Conservation (phyloP, 2,888 invertebrate species). For the Pseudococcus jackbeardsleyi region DNA sequence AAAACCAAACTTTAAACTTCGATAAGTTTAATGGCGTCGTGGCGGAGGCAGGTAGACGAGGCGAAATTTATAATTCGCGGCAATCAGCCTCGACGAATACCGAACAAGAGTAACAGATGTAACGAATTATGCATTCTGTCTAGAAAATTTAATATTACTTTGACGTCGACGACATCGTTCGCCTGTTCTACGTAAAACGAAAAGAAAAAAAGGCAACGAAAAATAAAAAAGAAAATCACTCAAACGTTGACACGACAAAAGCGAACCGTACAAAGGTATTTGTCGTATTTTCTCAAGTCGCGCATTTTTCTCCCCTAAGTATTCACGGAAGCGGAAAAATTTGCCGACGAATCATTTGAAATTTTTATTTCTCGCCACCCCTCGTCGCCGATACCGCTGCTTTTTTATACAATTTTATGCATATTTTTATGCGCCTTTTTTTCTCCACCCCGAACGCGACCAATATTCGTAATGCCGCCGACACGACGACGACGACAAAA, state of each 20-base stretch:
- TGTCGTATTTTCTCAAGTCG: slow-evolving; percentile 3
- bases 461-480: background rate
- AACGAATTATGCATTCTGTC: slow-evolving; percentile 49
- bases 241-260: slow-evolving; percentile 14
- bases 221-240: slow-evolving; percentile 1
- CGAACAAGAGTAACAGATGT: slow-evolving; percentile 32
- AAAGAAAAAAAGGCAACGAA: background rate
- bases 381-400: background rate
- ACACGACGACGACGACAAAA: background rate
- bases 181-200: background rate
- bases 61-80: slow-evolving; percentile 33
- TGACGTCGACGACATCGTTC: slow-evolving; percentile 7
- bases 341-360: slow-evolving; percentile 41
- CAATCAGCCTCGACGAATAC: slow-evolving; percentile 1
- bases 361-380: slow-evolving; percentile 6
- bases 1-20: slow-evolving; percentile 56
- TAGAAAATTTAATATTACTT: slow-evolving; percentile 47
- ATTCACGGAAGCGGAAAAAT: slow-evolving; percentile 33
- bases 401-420: slow-evolving; percentile 18
- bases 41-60: background rate
- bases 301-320: slow-evolving; percentile 14
- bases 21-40: slow-evolving; percentile 26
- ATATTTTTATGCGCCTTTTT: slow-evolving; percentile 6
- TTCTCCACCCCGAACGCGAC: background rate
- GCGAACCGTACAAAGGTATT: slow-evolving; percentile 23